These are phyloP conservation scores for Characodon lateralis DNA, from an alignment of 2,797 vertebrate species.

Conservation along the genomic window DNA sequence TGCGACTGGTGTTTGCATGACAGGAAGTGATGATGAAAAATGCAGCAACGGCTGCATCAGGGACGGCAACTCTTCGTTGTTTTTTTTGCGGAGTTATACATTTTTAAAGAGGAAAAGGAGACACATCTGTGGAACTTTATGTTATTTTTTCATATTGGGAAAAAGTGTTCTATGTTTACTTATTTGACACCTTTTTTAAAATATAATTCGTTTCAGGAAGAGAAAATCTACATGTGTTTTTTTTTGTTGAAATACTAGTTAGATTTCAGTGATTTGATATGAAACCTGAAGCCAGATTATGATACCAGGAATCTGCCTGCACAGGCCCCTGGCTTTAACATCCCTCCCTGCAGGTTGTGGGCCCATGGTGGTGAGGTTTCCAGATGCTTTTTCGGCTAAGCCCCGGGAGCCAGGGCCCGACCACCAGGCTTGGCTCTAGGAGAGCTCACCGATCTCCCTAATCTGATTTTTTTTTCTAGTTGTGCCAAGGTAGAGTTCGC, in stretches of 20 bases:
- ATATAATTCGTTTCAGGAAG: neutral
- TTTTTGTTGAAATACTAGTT: neutral
- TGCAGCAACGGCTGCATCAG: neutral
- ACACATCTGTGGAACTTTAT: neutral
- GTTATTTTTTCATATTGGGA: neutral
- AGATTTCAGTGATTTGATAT: neutral
- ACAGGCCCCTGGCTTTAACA: neutral
- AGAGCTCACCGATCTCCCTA: neutral
- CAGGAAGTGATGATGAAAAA: slow-evolving; percentile 8
- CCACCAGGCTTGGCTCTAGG: neutral
- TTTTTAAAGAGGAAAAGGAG: neutral
- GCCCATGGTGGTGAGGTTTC: neutral
- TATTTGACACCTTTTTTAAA: too few species aligned
- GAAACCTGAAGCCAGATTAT: neutral
- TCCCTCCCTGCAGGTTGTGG: neutral
- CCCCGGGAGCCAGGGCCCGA: neutral
- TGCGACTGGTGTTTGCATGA: neutral
- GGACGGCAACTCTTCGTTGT: neutral
- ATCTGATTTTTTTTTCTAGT: neutral
- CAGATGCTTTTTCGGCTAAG: neutral
- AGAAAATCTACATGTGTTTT: neutral
- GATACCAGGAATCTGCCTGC: neutral
- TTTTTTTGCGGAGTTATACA: neutral
- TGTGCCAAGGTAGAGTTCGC: neutral
- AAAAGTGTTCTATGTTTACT: neutral